Percentiles rank a stretch among this genome's conserved stretches.
These are phyloP conservation scores for Hemibagrus wyckioides DNA, from an alignment of 2,113 vertebrate species.

Conservation along the genomic window DNA sequence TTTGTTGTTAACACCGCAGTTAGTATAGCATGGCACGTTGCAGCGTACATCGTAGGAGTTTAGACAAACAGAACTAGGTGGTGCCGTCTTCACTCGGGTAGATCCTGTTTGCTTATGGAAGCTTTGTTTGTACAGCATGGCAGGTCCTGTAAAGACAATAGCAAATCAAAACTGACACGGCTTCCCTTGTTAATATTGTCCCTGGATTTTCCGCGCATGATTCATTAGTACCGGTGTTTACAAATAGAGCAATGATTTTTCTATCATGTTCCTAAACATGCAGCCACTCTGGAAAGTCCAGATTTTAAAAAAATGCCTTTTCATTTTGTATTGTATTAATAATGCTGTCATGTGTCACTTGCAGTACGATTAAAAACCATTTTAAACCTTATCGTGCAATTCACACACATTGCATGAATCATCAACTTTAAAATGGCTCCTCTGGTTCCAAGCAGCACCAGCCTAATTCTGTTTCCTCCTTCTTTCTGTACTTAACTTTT, in stretches of 20 bases:
- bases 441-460: neutral
- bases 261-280: neutral
- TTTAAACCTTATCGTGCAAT: neutral
- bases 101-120: neutral
- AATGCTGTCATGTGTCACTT: neutral
- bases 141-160: neutral
- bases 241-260: neutral
- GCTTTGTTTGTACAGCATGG: slow-evolving; percentile 7
- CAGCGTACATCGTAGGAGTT: neutral
- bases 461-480: neutral
- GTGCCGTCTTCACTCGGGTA: neutral
- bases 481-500: neutral
- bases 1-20: neutral
- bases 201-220: neutral
- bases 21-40: neutral
- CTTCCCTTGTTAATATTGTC: neutral
- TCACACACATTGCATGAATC: slow-evolving; percentile 28
- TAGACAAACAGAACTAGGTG: neutral
- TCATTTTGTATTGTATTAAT: neutral
- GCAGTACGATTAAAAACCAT: neutral
- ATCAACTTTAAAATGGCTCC: neutral
- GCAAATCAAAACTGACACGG: neutral
- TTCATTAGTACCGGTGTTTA: neutral
- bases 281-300: no score
- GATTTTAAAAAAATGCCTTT: neutral